Evolutionary conservation across 2,113 vertebrate genomes (phyloP).

Genomic region (Callithrix jacchus): DNA sequence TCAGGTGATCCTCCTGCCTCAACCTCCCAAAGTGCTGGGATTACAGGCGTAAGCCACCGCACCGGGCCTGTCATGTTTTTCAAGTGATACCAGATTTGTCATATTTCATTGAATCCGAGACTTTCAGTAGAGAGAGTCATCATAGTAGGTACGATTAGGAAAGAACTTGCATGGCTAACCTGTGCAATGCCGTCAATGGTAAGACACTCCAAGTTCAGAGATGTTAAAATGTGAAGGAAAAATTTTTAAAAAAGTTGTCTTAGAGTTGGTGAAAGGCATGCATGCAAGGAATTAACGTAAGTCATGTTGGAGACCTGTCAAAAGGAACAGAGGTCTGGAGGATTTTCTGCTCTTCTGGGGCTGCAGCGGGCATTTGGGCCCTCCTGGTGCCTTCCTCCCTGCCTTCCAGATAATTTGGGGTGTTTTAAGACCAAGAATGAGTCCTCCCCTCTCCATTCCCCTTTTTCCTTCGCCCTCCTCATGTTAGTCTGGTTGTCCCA

Average conservation of each 20-base stretch:
- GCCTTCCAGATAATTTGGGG: background rate
- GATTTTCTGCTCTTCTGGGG: background rate
- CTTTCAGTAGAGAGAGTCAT: background rate
- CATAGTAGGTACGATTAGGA: background rate
- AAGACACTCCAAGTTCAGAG: background rate
- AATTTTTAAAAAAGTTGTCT: background rate
- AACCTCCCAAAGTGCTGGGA: no score
- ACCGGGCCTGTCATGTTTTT: background rate
- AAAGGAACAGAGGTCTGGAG: background rate
- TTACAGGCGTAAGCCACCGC: no score
- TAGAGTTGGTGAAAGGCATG: background rate
- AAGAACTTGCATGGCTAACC: background rate
- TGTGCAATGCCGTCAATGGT: background rate
- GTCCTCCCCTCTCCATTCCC: background rate
- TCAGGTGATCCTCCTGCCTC: no score
- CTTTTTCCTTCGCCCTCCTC: background rate
- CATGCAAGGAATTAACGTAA: background rate
- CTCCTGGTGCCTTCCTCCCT: background rate
- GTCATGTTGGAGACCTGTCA: background rate
- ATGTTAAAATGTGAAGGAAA: background rate
- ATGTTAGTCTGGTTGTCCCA: background rate
- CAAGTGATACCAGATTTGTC: background rate
- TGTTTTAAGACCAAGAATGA: background rate
- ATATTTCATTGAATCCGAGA: background rate
- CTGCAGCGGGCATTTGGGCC: accelerated